These are phyloP conservation scores for Anneissia japonica DNA, from an alignment of 35 echinoderm and acorn worm genomes.

Conservation along the genomic window DNA sequence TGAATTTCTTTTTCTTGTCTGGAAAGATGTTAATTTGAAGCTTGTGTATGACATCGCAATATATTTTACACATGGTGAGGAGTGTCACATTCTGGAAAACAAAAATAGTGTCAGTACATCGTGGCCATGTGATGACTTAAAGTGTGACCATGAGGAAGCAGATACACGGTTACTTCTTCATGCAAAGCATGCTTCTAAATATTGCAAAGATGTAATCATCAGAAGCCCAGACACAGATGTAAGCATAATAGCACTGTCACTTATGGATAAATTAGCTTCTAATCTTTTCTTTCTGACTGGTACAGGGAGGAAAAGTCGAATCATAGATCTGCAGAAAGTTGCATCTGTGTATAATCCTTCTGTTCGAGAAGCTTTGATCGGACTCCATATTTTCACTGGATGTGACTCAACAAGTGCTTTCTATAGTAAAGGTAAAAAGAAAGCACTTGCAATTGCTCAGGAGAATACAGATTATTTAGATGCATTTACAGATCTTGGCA, in stretches of 20 bases:
- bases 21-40: conserved; percentile 12
- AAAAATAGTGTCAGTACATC: not conserved
- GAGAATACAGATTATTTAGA: not conserved
- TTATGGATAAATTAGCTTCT: not conserved
- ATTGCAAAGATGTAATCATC: not conserved
- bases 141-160: no score
- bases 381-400: conserved; percentile 22
- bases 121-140: not conserved
- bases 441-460: not conserved
- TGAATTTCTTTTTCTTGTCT: conserved; percentile 22
- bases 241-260: not conserved
- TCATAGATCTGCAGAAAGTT: not conserved
- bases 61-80: conserved; percentile 32
- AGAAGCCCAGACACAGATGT: conserved; percentile 58
- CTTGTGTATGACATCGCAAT: not conserved
- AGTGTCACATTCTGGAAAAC: conserved; percentile 21
- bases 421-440: conserved; percentile 30
- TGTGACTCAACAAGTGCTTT: conserved; percentile 33
- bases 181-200: not conserved
- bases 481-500: conserved; percentile 21
- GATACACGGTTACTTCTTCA: no score
- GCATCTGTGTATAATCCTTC: not conserved
- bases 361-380: conserved; percentile 5
- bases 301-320: not conserved
- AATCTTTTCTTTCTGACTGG: not conserved